Conservation (phyloP, 92 coral and sea anemone species). For the Umimayanthus chanpuru region DNA sequence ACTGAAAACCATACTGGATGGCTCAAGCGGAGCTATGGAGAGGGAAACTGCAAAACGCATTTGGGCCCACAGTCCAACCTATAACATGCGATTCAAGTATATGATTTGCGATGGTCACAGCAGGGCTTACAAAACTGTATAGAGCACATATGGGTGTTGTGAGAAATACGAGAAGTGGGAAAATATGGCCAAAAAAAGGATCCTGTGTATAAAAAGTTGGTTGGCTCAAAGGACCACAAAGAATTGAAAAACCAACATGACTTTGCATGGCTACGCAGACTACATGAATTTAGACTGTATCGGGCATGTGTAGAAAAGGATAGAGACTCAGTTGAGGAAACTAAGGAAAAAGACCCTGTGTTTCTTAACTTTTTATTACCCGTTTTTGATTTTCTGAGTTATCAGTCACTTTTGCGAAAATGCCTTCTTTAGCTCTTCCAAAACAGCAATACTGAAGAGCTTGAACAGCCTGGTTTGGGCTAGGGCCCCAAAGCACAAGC, state of each 20-base stretch:
- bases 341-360: conserved; percentile 16
- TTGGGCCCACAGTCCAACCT: conserved; percentile 23
- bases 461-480: conserved; percentile 50
- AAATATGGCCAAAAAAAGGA: conserved; percentile 48
- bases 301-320: conserved; percentile 58
- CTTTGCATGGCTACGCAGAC: too few species aligned
- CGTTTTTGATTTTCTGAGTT: conserved; percentile 35
- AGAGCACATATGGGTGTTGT: conserved; percentile 53
- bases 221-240: too few species aligned
- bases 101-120: conserved; percentile 60
- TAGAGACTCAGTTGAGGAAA: conserved; percentile 41
- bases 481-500: too few species aligned
- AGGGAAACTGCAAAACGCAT: conserved; percentile 47
- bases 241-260: too few species aligned
- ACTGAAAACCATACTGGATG: too few species aligned
- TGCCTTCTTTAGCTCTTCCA: conserved; percentile 49
- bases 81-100: conserved; percentile 47
- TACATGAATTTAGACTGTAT: conserved; percentile 55
- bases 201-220: conserved; percentile 46
- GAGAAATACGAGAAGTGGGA: conserved; percentile 49
- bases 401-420: conserved; percentile 26
- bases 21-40: too few species aligned
- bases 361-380: conserved; percentile 49
- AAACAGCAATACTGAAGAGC: conserved; percentile 37
- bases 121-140: conserved; percentile 39